A percentile compares a stretch with the other conserved stretches of the same genome.
Conservation (phyloP, 1,140 invertebrate species). For the Lucilia cuprina region DNA sequence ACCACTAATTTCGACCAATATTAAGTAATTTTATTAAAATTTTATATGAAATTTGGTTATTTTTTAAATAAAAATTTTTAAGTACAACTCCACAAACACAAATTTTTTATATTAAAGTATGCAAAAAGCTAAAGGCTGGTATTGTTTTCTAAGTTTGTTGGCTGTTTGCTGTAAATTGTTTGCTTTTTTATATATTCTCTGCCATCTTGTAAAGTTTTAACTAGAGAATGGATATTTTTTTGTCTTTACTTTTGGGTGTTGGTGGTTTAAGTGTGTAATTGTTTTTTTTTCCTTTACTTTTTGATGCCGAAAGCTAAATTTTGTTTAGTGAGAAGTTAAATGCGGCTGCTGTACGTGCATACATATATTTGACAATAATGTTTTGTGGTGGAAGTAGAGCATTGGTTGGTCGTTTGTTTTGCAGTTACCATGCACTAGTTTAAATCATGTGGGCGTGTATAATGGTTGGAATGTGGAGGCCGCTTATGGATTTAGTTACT, state of each 20-base stretch:
- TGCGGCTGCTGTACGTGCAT: neutral
- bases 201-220: neutral
- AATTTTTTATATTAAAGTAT: neutral
- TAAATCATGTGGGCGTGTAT: constrained; percentile 29
- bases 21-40: neutral
- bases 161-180: neutral
- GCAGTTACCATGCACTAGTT: constrained; percentile 24
- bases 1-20: no score
- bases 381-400: neutral
- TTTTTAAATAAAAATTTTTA: neutral
- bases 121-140: neutral
- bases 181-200: no score
- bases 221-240: neutral
- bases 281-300: neutral
- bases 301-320: neutral
- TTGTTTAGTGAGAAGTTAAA: neutral
- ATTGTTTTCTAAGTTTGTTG: neutral
- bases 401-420: neutral
- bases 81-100: neutral
- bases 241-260: neutral
- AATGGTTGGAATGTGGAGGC: constrained; percentile 29
- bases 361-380: constrained; percentile 1
- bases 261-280: neutral
- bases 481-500: neutral
- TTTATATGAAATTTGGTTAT: neutral